These are phyloP conservation scores for Amphipyra tragopoginis DNA, from an alignment of 2,888 invertebrate genomes.

Conservation along the genomic window DNA sequence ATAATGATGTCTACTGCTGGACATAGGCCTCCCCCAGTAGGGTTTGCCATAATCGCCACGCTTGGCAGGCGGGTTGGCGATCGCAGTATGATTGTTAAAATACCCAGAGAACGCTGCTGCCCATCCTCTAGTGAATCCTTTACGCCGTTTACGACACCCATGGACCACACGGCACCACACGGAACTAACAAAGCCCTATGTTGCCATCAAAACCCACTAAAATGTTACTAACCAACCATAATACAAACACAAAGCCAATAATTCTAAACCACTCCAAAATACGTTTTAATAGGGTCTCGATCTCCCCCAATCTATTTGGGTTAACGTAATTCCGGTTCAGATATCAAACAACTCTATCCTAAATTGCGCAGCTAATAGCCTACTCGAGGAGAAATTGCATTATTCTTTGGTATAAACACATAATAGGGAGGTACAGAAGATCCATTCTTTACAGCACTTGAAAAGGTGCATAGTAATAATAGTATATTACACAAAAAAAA, in stretches of 20 bases:
- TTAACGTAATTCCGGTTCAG: slow-evolving; percentile 47
- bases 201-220: background rate
- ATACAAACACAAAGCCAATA: slow-evolving; percentile 35
- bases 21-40: no score
- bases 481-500: no score
- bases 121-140: no score
- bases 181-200: background rate
- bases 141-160: no score
- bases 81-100: no score
- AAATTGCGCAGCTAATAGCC: slow-evolving; percentile 74
- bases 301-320: slow-evolving; percentile 51
- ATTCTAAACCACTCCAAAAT: slow-evolving; percentile 42
- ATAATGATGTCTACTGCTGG: no score
- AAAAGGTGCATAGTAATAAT: no score
- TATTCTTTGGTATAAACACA: slow-evolving; percentile 59
- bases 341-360: slow-evolving; percentile 69
- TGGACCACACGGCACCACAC: no score
- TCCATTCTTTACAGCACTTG: background rate
- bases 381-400: slow-evolving; percentile 69
- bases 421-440: slow-evolving; percentile 15
- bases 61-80: no score
- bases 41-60: no score
- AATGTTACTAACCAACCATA: slow-evolving; percentile 19
- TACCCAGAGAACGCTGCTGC: no score
- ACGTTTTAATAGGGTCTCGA: slow-evolving; percentile 40